Percentiles rank a stretch among this genome's conserved stretches.
These are phyloP conservation scores for Odontothrips loti DNA, from an alignment of 2,888 invertebrate species.

Conservation along the genomic window DNA sequence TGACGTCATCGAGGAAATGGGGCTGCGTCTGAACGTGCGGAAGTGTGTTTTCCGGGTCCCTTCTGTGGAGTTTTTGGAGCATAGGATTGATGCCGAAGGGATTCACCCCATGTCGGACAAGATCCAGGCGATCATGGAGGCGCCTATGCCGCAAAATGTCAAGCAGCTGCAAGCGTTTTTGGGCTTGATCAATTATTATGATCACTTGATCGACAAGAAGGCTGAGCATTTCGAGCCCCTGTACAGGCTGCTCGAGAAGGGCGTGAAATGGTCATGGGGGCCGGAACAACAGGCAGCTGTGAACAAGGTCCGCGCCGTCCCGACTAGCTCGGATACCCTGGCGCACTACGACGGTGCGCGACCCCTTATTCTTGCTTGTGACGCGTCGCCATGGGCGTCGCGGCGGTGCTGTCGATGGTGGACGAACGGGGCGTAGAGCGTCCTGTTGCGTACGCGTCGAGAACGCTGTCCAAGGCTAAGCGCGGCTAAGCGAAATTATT, in stretches of 20 bases:
- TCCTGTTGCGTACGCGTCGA: neutral
- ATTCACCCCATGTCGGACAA: neutral
- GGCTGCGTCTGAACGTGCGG: constrained; percentile 34
- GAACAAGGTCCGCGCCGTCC: neutral
- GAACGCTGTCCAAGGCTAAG: neutral
- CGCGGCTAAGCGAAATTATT: neutral
- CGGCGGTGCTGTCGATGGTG: neutral
- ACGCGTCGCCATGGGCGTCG: neutral
- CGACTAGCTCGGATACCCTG: neutral
- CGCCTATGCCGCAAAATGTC: neutral
- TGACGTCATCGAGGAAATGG: constrained; percentile 4
- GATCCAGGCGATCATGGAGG: neutral
- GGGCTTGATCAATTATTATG: neutral
- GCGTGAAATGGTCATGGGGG: neutral
- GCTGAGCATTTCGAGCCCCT: neutral
- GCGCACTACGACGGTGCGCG: neutral
- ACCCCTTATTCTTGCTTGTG: neutral
- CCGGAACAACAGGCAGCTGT: neutral
- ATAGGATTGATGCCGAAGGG: neutral
- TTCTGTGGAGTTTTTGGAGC: neutral
- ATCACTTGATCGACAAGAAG: neutral
- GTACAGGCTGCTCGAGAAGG: neutral
- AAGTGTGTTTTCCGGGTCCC: neutral
- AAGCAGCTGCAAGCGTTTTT: neutral
- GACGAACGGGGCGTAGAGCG: neutral